A percentile compares a stretch with the other conserved stretches of the same genome.
Conservation (phyloP, 2,888 invertebrate species). For the Chironomus riparius region DNA sequence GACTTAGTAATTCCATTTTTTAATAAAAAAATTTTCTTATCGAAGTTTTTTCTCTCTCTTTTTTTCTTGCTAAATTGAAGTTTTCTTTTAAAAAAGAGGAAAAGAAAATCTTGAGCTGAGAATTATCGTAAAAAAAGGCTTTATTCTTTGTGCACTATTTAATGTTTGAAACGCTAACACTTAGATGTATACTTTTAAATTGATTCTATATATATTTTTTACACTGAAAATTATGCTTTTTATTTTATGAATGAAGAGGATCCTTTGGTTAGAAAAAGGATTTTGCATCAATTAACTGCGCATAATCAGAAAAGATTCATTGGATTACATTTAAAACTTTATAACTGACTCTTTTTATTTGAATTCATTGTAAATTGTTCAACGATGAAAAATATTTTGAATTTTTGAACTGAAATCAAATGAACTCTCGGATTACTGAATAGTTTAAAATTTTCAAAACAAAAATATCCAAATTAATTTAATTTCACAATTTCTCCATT, state of each 20-base stretch:
- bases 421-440: too few relatives aligned
- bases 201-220: neutral
- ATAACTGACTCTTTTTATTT: too few relatives aligned
- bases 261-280: constrained; percentile 7
- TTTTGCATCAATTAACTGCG: neutral
- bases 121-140: neutral
- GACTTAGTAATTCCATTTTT: neutral
- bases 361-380: too few relatives aligned
- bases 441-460: too few relatives aligned
- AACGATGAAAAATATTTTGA: too few relatives aligned
- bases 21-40: too few relatives aligned
- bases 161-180: neutral
- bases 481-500: too few relatives aligned
- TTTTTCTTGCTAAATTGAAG: neutral
- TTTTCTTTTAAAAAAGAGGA: neutral
- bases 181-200: neutral
- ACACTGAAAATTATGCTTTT: neutral
- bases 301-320: neutral
- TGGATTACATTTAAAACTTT: too few relatives aligned
- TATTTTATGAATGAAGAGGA: neutral
- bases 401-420: too few relatives aligned
- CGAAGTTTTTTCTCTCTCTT: too few relatives aligned
- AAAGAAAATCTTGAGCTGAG: neutral
- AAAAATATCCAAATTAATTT: too few relatives aligned
- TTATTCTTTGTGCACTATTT: too few relatives aligned